phyloP scores from a whole-genome alignment of 2,113 vertebrate species.

The Xyliphius kryptos region DNA sequence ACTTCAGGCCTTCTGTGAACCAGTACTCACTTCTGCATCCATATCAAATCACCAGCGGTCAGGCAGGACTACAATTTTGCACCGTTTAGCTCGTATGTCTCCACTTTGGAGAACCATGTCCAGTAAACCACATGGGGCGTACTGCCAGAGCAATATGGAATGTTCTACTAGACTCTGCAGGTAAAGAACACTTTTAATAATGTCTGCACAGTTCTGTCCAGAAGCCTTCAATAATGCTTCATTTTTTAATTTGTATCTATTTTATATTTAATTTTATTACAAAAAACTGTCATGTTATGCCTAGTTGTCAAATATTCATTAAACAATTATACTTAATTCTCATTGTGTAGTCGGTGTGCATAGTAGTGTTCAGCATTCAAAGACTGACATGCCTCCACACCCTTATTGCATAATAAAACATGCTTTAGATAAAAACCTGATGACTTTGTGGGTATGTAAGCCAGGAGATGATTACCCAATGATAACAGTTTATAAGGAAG shows the following conservation, averaged over 20 bases:
- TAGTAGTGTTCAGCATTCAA: neutral
- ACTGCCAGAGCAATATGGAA: constrained; percentile 32
- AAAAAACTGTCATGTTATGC: too few species aligned
- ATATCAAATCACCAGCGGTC: constrained; percentile 11
- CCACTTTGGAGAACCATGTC: constrained; percentile 38
- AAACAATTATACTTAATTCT: too few species aligned
- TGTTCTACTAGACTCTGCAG: constrained; percentile 40
- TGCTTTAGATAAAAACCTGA: neutral
- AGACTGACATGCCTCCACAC: neutral
- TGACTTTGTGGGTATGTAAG: neutral
- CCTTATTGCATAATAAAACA: neutral
- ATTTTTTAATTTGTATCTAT: too few species aligned
- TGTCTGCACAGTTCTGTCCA: too few species aligned
- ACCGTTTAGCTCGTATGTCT: constrained; percentile 32
- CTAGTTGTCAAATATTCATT: too few species aligned
- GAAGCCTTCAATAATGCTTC: too few species aligned
- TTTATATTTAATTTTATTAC: too few species aligned
- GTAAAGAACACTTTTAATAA: constrained; percentile 5
- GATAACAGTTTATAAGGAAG: neutral
- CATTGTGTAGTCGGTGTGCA: too few species aligned
- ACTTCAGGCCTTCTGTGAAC: constrained; percentile 24
- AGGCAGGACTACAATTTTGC: neutral
- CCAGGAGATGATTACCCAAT: neutral
- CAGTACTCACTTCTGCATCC: constrained; percentile 6
- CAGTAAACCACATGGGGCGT: constrained; percentile 38